Base-by-base conservation (phyloP, 2,888 invertebrate genomes). In the Agriopis marginaria region DNA sequence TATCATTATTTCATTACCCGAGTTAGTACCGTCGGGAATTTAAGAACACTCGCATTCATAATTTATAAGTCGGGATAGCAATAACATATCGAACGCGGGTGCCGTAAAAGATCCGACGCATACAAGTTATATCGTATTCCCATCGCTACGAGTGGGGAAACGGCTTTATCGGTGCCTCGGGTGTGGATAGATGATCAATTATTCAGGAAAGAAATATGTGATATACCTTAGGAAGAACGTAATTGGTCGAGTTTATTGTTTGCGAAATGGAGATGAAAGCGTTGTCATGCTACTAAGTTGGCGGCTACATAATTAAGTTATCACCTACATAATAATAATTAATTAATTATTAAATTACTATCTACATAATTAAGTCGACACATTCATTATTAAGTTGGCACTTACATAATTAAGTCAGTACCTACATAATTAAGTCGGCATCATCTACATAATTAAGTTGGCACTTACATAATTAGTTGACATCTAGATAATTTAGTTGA, bases 121-220 rank as follows among this genome's bases (percentile, higher is more conserved):
- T 42, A 59, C 47, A 58, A 40, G 11, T 53, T 63, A 62, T 62
- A 45, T 66, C 50, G 63, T 42, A 58, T 53, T 66, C 70, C 70
- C 66, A 63, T 59, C 17, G 70, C 62, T 23, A 32, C 53, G 63
- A 45, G 59, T 61, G n/a, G 42, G 47, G 54, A 70, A 70, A 63
- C 40, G 56, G 49, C 42, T 66, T 70, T 70, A 70, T 63, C 53
- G 66, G 63, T n/a, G 59, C 58, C 65, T 53, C 49, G 66, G 70
- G 63, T 5, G 54, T 12, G 61, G 64, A 68, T 64, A 11, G 32
- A 14, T 49, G 32, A 59, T 70, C 63, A 63, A 63, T 66, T 63
- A 70, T 70, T 70, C 63, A 66, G 9, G 3, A 54, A 6, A 54
- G 59, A 58, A 66, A 69, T 68, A 60, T 56, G 61, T 42, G 69